phyloP scores from a whole-genome alignment of 2,797 vertebrate genomes.

The Sebastes hubbsi region DNA sequence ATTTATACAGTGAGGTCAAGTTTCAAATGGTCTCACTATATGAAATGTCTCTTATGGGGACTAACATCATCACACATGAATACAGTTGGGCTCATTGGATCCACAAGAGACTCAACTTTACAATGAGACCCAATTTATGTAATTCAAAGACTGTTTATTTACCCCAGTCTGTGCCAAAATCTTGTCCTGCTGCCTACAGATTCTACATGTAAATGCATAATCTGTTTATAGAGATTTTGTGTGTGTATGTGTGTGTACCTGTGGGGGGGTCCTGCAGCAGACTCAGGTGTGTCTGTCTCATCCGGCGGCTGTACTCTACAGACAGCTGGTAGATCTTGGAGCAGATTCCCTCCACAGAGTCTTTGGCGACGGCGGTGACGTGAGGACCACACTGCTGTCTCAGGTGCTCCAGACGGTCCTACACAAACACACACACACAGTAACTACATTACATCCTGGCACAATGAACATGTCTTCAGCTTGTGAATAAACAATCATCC shows the following conservation, averaged over 20 bases:
- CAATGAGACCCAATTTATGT: too few species aligned
- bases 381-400: slow-evolving; percentile 96
- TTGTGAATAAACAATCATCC: neutral
- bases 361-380: slow-evolving; percentile 92
- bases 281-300: slow-evolving; percentile 90
- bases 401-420: slow-evolving; percentile 97
- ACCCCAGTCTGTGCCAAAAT: too few species aligned
- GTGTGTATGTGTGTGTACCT: slow-evolving; percentile 71
- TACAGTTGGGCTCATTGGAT: too few species aligned
- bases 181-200: neutral
- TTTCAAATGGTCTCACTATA: too few species aligned
- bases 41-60: too few species aligned
- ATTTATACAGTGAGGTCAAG: too few species aligned
- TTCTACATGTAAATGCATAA: too few species aligned
- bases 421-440: neutral
- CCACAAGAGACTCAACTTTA: too few species aligned
- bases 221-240: neutral
- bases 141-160: too few species aligned
- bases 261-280: slow-evolving; percentile 92
- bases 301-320: slow-evolving; percentile 92
- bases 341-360: slow-evolving; percentile 98
- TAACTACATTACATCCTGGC: neutral
- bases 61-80: too few species aligned
- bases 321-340: slow-evolving; percentile 98
- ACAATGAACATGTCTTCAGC: neutral